These are phyloP conservation scores for Phanerotoma sp. DNA, from an alignment of 2,888 invertebrate genomes.

Conservation along the genomic window DNA sequence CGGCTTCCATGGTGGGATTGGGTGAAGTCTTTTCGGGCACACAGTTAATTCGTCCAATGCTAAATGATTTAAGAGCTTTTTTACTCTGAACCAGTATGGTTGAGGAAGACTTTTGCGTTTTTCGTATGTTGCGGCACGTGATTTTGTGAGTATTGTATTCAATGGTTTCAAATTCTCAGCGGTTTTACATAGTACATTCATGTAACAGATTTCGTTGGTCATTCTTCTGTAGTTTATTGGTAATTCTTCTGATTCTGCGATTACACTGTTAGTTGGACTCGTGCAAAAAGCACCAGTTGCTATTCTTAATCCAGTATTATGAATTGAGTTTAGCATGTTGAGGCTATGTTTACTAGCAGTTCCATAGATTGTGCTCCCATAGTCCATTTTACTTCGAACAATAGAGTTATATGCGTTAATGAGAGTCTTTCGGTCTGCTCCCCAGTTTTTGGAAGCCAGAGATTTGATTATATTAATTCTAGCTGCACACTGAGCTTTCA, in stretches of 20 bases:
- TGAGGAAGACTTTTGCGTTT: no score
- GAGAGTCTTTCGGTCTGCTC: slow-evolving; percentile 22
- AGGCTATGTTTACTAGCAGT: slow-evolving; percentile 18
- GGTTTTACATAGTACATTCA: no score
- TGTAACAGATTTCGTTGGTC: no score
- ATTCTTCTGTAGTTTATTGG: slow-evolving; percentile 14
- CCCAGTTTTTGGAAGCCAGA: slow-evolving; percentile 25
- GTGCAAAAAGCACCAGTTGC: slow-evolving; percentile 27
- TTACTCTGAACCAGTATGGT: no score
- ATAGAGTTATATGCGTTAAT: slow-evolving; percentile 17
- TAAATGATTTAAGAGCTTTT: no score
- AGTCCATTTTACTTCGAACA: slow-evolving; percentile 29
- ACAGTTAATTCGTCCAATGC: no score
- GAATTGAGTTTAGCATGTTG: slow-evolving; percentile 24
- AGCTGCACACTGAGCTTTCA: slow-evolving; percentile 15
- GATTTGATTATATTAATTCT: slow-evolving; percentile 27
- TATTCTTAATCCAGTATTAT: slow-evolving; percentile 20
- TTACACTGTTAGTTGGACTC: slow-evolving; percentile 23
- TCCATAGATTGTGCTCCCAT: slow-evolving; percentile 30
- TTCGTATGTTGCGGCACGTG: no score
- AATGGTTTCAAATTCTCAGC: no score
- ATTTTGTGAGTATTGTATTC: no score
- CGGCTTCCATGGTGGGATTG: neutral
- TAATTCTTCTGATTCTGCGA: slow-evolving; percentile 16
- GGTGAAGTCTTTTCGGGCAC: no score